Evolutionary conservation across 2,797 vertebrate species (phyloP), one percentile per base, ranked within the genome.

Genomic region (Potorous gilbertii): DNA sequence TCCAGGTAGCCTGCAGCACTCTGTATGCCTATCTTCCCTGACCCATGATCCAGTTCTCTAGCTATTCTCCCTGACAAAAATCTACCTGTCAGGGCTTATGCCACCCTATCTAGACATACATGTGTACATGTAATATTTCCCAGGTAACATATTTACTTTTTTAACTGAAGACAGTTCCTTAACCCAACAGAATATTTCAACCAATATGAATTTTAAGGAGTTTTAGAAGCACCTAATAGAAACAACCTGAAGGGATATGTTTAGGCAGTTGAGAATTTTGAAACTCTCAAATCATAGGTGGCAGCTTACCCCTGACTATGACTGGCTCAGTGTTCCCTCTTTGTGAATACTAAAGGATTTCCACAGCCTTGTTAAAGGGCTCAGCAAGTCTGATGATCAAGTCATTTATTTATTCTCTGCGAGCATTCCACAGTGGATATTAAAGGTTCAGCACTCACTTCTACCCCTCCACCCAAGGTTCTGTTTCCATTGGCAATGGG

Each of bases 381-480:
- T 0, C 92, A 95, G 90, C 34, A 55, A 94, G 97, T 93, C 59
- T 91, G 50, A 57, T 95, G 54, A 95, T 55, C 54, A 95, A 54
- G 92, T 74, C 40, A 96, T 66, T 28, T 93, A 92, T 27, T 81
- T 55, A 10, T 87, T 93, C 59, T 95, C 57, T 90, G 94, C 91
- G 90, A 96, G 55, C 62, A 94, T 94, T 97, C 50, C 92, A 93
- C 52, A 12, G 93, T 3, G 11, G 96, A 93, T 56, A 93, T 55
- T 90, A n/a, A 66, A 93, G 31, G 13, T 89, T 91, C 94, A 97
- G 97, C 59, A 96, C 14, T 24, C 90, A 91, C 87, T 40, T 21
- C 24, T 1, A 2, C 93, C 28, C 94, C 91, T 94, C 91, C 55
- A 1, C 56, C 91, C 1, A 96, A 93, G 93, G 94, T 27, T 57